These are phyloP conservation scores for Peromyscus nudipes DNA, from an alignment of 2,797 vertebrate genomes.

Conservation along the genomic window DNA sequence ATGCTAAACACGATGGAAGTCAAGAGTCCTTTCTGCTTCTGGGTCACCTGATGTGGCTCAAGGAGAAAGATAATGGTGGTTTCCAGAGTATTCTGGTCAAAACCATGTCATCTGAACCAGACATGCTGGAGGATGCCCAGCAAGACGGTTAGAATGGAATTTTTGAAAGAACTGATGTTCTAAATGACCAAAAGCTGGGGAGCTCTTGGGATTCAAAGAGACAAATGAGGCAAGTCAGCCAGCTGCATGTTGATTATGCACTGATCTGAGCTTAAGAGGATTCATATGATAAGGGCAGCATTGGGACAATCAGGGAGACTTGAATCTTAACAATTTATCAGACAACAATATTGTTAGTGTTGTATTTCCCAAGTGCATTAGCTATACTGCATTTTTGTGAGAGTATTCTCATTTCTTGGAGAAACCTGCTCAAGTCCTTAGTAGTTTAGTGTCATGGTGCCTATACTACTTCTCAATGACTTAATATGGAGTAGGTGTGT, in stretches of 20 bases:
- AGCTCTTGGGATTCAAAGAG: neutral
- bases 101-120: neutral
- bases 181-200: neutral
- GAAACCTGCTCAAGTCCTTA: neutral
- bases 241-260: neutral
- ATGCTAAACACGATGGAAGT: neutral
- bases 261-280: neutral
- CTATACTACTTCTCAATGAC: neutral
- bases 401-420: neutral
- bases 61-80: rapidly evolving
- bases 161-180: neutral
- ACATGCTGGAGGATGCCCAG: rapidly evolving
- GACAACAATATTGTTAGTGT: neutral
- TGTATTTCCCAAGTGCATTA: neutral
- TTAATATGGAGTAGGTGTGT: neutral
- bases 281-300: neutral
- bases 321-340: neutral
- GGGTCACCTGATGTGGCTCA: rapidly evolving
- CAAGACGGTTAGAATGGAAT: neutral
- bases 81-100: neutral
- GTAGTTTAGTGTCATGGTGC: neutral
- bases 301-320: neutral
- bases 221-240: neutral
- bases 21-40: neutral
- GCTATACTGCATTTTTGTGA: neutral